These are phyloP conservation scores for Archips xylosteana DNA, from an alignment of 2,888 invertebrate species.

Conservation along the genomic window DNA sequence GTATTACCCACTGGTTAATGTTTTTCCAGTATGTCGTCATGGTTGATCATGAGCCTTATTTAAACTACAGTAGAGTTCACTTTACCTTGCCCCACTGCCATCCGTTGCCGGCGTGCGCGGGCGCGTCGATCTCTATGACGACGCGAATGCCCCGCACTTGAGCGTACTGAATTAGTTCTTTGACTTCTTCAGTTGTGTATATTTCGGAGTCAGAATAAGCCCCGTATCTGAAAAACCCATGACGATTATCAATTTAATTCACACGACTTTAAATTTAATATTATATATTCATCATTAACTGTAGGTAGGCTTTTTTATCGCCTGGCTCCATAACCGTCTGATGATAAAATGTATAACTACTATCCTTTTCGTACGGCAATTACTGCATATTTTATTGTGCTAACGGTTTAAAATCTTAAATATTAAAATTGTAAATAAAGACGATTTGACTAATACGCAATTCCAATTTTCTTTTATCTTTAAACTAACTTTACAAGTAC, in stretches of 20 bases:
- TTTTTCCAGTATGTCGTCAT: no score
- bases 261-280: no score
- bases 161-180: constrained; percentile 90
- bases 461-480: no score
- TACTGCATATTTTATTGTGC: background rate
- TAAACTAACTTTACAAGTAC: no score
- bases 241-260: background rate
- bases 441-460: no score
- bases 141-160: constrained; percentile 92
- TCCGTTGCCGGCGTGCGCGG: constrained; percentile 93
- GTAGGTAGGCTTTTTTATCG: background rate
- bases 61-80: background rate
- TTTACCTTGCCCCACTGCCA: constrained; percentile 92
- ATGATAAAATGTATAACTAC: background rate
- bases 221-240: constrained; percentile 86
- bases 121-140: constrained; percentile 95
- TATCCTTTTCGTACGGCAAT: background rate
- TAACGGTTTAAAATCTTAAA: no score
- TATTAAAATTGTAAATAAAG: no score
- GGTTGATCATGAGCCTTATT: background rate
- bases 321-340: background rate
- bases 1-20: no score
- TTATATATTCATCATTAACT: no score
- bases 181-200: constrained; percentile 88
- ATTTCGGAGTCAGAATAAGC: constrained; percentile 89